phyloP scores from a whole-genome alignment of 1,140 invertebrate genomes.

The Wiebesia pumilae region DNA sequence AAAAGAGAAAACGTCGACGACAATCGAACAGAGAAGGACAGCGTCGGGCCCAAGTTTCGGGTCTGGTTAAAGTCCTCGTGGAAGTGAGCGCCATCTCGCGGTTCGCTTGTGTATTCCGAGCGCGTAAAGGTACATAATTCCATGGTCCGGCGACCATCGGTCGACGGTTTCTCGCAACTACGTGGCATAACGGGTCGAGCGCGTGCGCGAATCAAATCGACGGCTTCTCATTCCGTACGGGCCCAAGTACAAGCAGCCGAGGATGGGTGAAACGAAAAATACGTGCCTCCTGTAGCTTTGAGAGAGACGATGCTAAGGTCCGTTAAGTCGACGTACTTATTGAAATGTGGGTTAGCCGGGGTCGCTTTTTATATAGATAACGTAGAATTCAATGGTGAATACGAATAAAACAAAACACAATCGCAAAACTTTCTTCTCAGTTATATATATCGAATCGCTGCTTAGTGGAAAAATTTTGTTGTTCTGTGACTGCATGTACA shows the following conservation, averaged over 20 bases:
- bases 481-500: too few relatives aligned
- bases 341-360: too few relatives aligned
- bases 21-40: background rate
- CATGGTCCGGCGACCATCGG: background rate
- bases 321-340: too few relatives aligned
- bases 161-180: background rate
- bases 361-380: too few relatives aligned
- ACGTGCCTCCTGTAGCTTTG: background rate
- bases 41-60: background rate
- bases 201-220: background rate
- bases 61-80: background rate
- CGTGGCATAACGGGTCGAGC: background rate
- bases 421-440: background rate
- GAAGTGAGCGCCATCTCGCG: background rate
- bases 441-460: too few relatives aligned
- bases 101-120: background rate
- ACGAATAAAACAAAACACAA: too few relatives aligned
- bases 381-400: background rate
- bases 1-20: background rate
- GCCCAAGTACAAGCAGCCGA: background rate
- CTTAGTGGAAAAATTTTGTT: too few relatives aligned
- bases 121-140: background rate
- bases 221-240: too few relatives aligned
- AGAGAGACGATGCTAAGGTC: too few relatives aligned
- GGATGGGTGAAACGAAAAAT: background rate